A percentile compares a stretch with the other conserved stretches of the same genome.
These are phyloP conservation scores for Gavia stellata DNA, from an alignment of 2,113 vertebrate genomes.

Conservation along the genomic window DNA sequence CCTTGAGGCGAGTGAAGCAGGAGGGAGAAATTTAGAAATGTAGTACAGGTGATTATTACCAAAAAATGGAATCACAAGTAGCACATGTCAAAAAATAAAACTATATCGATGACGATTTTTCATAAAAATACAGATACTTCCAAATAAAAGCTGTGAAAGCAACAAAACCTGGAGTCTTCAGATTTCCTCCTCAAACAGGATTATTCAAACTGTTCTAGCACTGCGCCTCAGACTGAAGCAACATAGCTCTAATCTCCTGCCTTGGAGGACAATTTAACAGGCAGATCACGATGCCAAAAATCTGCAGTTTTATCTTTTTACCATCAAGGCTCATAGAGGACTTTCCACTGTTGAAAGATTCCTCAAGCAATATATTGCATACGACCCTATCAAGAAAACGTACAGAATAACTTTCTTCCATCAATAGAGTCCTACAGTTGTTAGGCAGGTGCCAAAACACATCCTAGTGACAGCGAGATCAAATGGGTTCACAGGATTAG, in stretches of 20 bases:
- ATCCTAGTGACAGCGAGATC: not conserved
- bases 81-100: not conserved
- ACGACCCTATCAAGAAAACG: not conserved
- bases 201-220: not conserved
- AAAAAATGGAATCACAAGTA: not conserved
- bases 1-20: not conserved
- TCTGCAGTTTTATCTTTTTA: not conserved
- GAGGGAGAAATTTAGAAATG: not conserved
- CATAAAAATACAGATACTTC: not conserved
- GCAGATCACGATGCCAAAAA: not conserved
- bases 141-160: not conserved
- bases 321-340: not conserved
- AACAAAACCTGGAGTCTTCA: not conserved
- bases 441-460: not conserved
- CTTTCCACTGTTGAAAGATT: not conserved
- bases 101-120: fast-evolving
- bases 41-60: not conserved
- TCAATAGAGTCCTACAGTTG: not conserved
- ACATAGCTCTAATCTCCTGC: not conserved
- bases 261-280: not conserved
- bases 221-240: not conserved
- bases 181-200: not conserved
- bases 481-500: not conserved
- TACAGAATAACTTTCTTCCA: not conserved
- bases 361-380: not conserved